A percentile compares a stretch with the other conserved stretches of the same genome.
Conservation (phyloP, 2,113 vertebrate species). For the Anolis sagrei region DNA sequence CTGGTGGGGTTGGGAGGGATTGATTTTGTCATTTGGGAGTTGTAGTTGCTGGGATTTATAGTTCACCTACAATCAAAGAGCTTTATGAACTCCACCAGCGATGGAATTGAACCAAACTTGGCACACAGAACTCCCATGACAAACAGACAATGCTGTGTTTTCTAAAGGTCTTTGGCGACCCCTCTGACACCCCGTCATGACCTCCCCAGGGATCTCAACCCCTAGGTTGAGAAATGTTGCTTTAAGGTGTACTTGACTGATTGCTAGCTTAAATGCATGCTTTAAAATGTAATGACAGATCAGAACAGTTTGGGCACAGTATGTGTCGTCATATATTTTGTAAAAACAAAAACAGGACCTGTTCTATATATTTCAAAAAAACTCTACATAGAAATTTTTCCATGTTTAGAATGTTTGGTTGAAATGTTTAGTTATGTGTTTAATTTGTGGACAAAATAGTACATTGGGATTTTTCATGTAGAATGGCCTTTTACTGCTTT, state of each 20-base stretch:
- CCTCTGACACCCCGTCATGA: too few relatives aligned
- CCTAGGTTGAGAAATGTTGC: too few relatives aligned
- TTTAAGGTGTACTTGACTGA: background rate
- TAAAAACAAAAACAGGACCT: background rate
- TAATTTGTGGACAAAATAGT: background rate
- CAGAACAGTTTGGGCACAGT: background rate
- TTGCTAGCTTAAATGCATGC: background rate
- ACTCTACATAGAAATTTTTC: background rate
- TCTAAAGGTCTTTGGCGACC: too few relatives aligned
- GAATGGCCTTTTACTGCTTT: background rate
- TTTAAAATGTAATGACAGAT: background rate
- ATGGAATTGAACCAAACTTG: too few relatives aligned
- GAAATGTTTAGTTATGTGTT: background rate
- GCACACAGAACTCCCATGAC: too few relatives aligned
- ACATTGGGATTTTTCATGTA: background rate
- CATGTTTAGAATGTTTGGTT: background rate
- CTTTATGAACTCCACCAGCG: too few relatives aligned
- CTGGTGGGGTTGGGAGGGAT: too few relatives aligned
- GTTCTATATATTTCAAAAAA: background rate
- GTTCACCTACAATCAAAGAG: too few relatives aligned
- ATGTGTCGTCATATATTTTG: background rate
- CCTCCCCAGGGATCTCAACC: too few relatives aligned
- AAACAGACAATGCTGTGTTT: too few relatives aligned
- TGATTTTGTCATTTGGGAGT: too few relatives aligned
- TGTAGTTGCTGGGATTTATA: too few relatives aligned